Percentiles rank a stretch among this genome's conserved stretches.
Conservation (phyloP, 2,888 invertebrate species). For the Zeuzera pyrina region DNA sequence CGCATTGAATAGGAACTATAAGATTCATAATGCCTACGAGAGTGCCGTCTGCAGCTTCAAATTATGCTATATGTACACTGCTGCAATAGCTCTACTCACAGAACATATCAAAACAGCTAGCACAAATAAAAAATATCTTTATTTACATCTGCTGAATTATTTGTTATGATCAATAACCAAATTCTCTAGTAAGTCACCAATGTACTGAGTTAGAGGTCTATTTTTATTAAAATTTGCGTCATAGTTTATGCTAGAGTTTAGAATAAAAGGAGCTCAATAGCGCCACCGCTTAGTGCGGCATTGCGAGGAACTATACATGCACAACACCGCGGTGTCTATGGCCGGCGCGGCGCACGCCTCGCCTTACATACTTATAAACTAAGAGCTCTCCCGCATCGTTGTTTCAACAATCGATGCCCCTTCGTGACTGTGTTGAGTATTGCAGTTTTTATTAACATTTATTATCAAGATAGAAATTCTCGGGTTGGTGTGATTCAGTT, state of each 20-base stretch:
- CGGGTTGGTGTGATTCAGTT: constrained; percentile 43
- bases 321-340: constrained; percentile 68
- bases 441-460: constrained; percentile 20
- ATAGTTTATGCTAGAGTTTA: constrained; percentile 68
- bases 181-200: constrained; percentile 1
- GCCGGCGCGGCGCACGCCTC: constrained; percentile 53
- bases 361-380: constrained; percentile 63
- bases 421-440: constrained; percentile 37
- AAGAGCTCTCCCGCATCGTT: constrained; percentile 60
- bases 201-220: constrained; percentile 48
- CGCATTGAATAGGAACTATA: constrained; percentile 73
- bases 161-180: constrained; percentile 31
- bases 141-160: constrained; percentile 55
- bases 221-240: constrained; percentile 62
- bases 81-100: constrained; percentile 34
- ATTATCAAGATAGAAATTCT: constrained; percentile 31
- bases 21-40: constrained; percentile 68
- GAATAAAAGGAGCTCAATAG: constrained; percentile 66
- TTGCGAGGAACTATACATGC: constrained; percentile 73
- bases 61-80: constrained; percentile 45
- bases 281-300: constrained; percentile 60
- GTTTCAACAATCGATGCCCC: constrained; percentile 51
- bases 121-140: constrained; percentile 59
- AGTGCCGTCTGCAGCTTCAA: constrained; percentile 21
- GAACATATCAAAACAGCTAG: constrained; percentile 61